These are phyloP conservation scores for Tympanoctomys barrerae DNA, from an alignment of 2,797 vertebrate species.

Conservation along the genomic window DNA sequence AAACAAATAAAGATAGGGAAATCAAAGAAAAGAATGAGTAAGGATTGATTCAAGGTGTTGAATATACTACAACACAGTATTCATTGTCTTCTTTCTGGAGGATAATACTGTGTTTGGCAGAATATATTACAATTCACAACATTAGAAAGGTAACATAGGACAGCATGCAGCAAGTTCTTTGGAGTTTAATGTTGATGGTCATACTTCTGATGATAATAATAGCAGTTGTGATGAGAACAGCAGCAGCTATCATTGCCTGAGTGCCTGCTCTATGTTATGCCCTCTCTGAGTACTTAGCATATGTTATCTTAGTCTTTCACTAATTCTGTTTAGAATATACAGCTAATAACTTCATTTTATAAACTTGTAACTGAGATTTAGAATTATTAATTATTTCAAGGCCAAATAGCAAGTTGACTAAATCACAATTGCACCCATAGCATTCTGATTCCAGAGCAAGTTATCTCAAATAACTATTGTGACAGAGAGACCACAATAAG, in stretches of 20 bases:
- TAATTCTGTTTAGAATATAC: not conserved
- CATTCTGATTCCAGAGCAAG: not conserved
- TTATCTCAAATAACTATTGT: not conserved
- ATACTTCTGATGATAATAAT: not conserved
- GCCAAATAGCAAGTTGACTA: not conserved
- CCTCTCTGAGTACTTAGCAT: not conserved
- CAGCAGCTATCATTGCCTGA: not conserved
- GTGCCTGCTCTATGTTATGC: not conserved
- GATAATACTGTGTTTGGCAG: not conserved
- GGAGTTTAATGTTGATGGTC: not conserved
- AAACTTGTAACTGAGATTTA: not conserved
- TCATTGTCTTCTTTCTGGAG: conserved; percentile 42
- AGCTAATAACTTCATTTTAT: not conserved
- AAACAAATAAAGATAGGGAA: not conserved
- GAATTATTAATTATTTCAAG: conserved; percentile 6
- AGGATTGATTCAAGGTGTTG: not conserved
- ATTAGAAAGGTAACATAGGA: not conserved
- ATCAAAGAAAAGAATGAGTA: not conserved
- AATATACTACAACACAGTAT: not conserved
- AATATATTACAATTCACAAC: conserved; percentile 22
- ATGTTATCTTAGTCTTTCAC: not conserved
- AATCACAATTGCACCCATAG: not conserved
- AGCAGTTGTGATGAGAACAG: not conserved
- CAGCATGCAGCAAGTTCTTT: conserved; percentile 5
- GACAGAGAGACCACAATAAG: not conserved